Evolutionary conservation across 2,797 vertebrate species (phyloP), one percentile per base, ranked within the genome.

Genomic region (Apogon talboti): DNA sequence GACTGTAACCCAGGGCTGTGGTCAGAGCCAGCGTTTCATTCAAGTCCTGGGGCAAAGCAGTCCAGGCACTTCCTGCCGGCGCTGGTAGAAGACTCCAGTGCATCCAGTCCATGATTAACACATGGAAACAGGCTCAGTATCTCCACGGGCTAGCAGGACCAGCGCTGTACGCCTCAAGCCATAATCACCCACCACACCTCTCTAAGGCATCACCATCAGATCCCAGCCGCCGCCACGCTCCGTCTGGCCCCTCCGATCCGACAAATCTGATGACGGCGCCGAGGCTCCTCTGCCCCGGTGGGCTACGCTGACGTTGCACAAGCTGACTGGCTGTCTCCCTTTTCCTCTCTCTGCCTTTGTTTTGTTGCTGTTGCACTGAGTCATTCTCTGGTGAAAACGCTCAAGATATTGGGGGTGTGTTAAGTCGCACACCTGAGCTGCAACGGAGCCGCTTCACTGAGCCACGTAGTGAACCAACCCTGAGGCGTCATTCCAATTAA

Each of bases 1-100:
- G 84, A 24, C 84, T 87, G 78, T 84, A 92, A 37, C 89, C 80
- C 57, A 89, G 87, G 43, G 89, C 83, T 1, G 74, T 77, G 28
- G 83, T 84, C 49, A 92, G 88, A 71, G 81, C 77, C 69, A 90
- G 79, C 2, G 81, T 74, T 13, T 86, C 83, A 12, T 21, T 79
- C 2, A 79, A 37, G 70, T 87, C 84, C 72, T 64, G 79, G 54
- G 80, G 74, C 49, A 73, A 0, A 8, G 55, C 28, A 0, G 72
- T 45, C 74, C 80, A 77, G 19, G 53, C 4, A 33, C 57, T 61
- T 58, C 58, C 75, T 19, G 65, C 0, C 1, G 53, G 48, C 1
- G 75, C 12, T 0, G 84, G 58, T 1, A 71, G 18, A 1, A 84
- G 55, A 19, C 78, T 83, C 81, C 79, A 82, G 66, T 76, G 81